These are phyloP conservation scores for Parazoanthus atlanticus DNA, from an alignment of 92 coral and sea anemone species.

Conservation along the genomic window DNA sequence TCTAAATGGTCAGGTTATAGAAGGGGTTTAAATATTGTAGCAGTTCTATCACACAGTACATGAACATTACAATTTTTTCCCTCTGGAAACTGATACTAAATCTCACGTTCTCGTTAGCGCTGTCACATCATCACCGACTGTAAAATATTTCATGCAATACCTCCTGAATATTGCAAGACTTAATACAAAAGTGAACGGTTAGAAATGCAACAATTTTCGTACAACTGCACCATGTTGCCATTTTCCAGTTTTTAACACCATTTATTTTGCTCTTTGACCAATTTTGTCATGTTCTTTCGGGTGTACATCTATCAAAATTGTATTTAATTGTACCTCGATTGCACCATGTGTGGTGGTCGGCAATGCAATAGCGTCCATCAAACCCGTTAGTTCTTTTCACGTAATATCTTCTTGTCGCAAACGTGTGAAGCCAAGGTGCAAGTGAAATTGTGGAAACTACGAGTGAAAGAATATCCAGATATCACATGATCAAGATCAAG, in stretches of 20 bases:
- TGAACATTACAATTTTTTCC: slow-evolving; percentile 6
- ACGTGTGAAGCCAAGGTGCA: no score
- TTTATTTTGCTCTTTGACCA: neutral
- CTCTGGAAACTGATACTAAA: slow-evolving; percentile 2
- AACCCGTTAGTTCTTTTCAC: no score
- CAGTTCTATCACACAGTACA: slow-evolving; percentile 1
- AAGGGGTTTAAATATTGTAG: neutral
- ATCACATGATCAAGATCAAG: no score
- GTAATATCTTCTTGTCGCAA: no score
- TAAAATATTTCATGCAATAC: neutral
- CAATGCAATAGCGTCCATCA: no score
- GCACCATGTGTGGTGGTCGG: no score
- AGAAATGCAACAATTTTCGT: neutral
- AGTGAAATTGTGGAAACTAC: no score
- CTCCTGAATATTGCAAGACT: slow-evolving; percentile 1
- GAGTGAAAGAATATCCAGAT: no score
- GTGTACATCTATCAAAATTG: no score
- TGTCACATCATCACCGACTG: neutral
- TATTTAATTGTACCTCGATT: no score
- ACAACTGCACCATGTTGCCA: neutral
- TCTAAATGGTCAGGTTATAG: neutral
- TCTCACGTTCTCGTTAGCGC: neutral
- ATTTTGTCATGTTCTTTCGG: no score
- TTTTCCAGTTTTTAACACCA: neutral
- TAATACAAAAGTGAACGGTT: neutral